These are phyloP conservation scores for Heterohyrax brucei DNA, from an alignment of 2,797 vertebrate species.

Conservation along the genomic window DNA sequence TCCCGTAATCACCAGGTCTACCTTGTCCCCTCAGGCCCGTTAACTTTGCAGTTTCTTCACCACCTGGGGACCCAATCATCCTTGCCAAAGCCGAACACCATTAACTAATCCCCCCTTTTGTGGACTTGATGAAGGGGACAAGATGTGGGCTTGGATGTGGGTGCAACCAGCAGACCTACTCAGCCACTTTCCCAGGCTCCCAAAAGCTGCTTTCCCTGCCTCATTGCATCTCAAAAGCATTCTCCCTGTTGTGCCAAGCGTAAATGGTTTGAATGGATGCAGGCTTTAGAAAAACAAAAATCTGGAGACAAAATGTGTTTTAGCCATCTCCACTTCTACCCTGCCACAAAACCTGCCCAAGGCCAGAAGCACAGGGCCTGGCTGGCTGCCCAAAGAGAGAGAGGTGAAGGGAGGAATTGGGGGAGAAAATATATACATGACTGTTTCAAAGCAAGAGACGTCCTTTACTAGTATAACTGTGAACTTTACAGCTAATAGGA, in stretches of 20 bases:
- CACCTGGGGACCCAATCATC: accelerated
- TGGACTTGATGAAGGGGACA: neutral
- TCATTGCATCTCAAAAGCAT: neutral
- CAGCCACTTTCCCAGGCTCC: constrained; percentile 1
- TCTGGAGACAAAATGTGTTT: neutral
- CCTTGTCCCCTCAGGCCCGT: neutral
- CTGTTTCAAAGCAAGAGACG: neutral
- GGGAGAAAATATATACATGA: neutral
- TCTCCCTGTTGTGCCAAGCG: neutral
- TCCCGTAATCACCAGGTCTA: neutral
- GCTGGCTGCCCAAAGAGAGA: neutral
- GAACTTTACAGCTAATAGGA: neutral
- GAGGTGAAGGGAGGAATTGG: neutral
- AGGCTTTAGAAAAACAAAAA: neutral
- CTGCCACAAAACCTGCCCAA: neutral
- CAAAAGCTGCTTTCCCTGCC: neutral
- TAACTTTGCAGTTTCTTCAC: neutral
- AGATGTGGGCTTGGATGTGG: accelerated
- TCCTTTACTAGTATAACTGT: accelerated
- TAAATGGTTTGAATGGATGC: constrained; percentile 74
- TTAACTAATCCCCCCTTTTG: neutral
- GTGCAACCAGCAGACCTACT: neutral
- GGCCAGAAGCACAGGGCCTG: neutral
- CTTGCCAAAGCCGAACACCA: neutral
- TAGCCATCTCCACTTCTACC: neutral